Conservation (phyloP, 2,113 vertebrate genomes). For the Calypte anna region DNA sequence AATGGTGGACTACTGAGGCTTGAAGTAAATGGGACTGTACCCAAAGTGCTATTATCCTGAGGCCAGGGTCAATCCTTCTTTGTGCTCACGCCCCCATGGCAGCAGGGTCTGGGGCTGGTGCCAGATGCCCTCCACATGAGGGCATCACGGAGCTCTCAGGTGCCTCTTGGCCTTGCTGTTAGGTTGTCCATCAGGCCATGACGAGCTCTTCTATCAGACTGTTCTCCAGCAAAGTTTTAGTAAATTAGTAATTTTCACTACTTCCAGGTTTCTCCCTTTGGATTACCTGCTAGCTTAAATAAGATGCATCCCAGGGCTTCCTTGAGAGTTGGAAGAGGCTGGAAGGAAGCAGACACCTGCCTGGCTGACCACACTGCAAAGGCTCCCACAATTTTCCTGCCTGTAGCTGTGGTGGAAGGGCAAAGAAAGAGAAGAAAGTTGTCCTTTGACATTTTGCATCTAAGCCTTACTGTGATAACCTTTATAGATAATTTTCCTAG, state of each 20-base stretch:
- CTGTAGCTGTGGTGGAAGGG: not conserved
- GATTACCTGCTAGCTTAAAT: constrained; percentile 66
- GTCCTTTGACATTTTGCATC: constrained; percentile 63
- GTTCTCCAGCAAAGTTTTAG: constrained; percentile 8
- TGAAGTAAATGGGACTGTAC: not conserved
- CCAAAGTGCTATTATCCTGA: not conserved
- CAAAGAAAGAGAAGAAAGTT: not conserved
- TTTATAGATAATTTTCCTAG: constrained; percentile 71
- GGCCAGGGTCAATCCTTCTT: not conserved
- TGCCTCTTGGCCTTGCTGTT: not conserved
- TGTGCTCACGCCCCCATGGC: not conserved
- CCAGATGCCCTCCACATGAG: rapidly evolving
- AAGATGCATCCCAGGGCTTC: not conserved
- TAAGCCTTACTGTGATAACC: constrained; percentile 52
- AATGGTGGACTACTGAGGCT: not conserved
- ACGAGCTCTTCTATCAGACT: not conserved
- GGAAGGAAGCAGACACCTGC: constrained; percentile 40
- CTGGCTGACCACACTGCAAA: constrained; percentile 16
- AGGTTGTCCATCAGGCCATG: not conserved
- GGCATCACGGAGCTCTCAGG: rapidly evolving
- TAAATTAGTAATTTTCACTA: constrained; percentile 57
- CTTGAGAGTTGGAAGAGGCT: constrained; percentile 5
- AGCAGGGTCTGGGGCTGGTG: not conserved
- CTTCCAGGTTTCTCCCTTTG: constrained; percentile 36
- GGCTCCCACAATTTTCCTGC: not conserved